Base-by-base conservation (phyloP, 53 echinoderm and acorn worm genomes). In the Antedon mediterranea region DNA sequence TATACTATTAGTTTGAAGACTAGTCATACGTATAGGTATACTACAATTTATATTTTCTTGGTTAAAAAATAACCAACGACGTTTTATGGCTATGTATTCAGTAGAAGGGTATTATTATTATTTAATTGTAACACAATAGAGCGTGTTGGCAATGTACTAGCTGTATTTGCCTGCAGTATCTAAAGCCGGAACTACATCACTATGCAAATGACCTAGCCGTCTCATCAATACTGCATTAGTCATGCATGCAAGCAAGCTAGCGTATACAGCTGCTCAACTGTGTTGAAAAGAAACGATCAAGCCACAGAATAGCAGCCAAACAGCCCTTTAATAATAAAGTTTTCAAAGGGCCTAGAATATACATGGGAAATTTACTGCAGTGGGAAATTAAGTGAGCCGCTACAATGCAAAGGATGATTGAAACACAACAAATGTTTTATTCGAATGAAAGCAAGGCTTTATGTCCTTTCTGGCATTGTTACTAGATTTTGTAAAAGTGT, bases 171-270 rank as follows among this genome's bases (percentile, higher is more conserved):
- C 57, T 57, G 57, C 57, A 57, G 57, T 57, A 57, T 57, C 23
- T 23, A 85, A 83, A 86, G 87, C 89, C 92, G 97, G 97, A 95
- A 95, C 97, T 95, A 95, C 97, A 91, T 95, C 91, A 85, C 77
- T 85, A 95, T 95, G 93, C 93, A 95, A 91, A 91, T 95, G 87
- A 89, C 74, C 83, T 86, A 82, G 83, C n/a, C n/a, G 82, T 82
- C 92, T 92, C 88, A 92, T 92, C 89, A 92, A 92, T 92, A 92
- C 86, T 82, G 86, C 92, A 92, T 92, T 92, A 92, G 89, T 88
- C 92, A 88, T 92, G 86, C 89, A 86, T 57, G 57, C 57, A 18
- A 26, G 57, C 57, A 57, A n/a, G n/a, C n/a, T n/a, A n/a, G 57
- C 9, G 57, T 57, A 23, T 57, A 57, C 57, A 57, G 57, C 57